phyloP scores from a whole-genome alignment of 2,888 invertebrate species.

The Pharmacophagus antenor region DNA sequence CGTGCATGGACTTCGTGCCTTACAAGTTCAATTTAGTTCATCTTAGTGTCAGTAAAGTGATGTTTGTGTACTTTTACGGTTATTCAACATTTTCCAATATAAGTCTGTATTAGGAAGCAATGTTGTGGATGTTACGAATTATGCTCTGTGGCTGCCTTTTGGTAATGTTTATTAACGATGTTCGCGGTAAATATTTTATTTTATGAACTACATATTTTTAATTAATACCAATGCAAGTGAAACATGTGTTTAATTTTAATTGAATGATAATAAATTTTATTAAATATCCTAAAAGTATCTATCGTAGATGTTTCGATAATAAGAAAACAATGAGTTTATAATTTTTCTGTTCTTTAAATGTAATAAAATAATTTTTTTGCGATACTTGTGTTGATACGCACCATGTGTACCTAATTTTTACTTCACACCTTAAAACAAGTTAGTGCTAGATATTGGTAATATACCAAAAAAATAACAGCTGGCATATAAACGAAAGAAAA shows the following conservation, averaged over 20 bases:
- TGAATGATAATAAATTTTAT: background rate
- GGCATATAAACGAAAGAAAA: no score
- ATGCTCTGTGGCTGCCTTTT: conserved; percentile 1
- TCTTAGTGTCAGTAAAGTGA: background rate
- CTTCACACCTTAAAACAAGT: no score
- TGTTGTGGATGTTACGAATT: background rate
- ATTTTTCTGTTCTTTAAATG: background rate
- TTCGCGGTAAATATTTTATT: background rate
- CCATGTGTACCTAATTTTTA: no score
- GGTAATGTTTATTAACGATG: background rate
- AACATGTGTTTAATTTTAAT: background rate
- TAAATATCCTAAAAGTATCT: background rate
- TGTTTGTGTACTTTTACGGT: no score
- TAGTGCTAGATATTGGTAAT: no score
- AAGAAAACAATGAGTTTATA: background rate
- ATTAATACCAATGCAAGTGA: background rate
- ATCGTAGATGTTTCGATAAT: background rate
- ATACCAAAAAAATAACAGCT: no score
- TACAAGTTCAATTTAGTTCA: background rate
- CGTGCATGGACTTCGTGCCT: background rate
- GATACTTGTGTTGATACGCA: no score
- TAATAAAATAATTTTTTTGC: no score
- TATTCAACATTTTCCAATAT: no score
- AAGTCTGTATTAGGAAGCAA: no score
- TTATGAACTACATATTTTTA: background rate